These are phyloP conservation scores for Sturnus vulgaris DNA, from an alignment of 2,113 vertebrate genomes.

Conservation along the genomic window DNA sequence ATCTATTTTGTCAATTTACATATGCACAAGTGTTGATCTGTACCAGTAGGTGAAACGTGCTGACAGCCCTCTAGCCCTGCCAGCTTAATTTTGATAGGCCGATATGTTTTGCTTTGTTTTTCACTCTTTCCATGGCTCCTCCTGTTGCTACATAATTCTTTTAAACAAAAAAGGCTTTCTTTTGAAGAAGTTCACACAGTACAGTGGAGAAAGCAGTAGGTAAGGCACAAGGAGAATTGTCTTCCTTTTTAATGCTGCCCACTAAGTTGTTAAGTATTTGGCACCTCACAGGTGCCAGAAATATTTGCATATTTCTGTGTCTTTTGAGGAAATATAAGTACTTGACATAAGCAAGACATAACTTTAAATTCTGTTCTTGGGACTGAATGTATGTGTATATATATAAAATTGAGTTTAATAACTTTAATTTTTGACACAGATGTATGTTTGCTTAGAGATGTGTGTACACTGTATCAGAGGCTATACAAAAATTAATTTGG, in stretches of 20 bases:
- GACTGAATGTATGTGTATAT: not conserved
- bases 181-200: not conserved
- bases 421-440: fast-evolving
- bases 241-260: not conserved
- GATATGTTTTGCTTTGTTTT: not conserved
- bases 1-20: not conserved
- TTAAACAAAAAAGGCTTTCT: not conserved
- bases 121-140: not conserved
- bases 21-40: not conserved
- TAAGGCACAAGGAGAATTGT: not conserved
- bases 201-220: not conserved
- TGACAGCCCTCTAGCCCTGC: not conserved
- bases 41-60: not conserved
- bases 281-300: not conserved
- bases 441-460: not conserved
- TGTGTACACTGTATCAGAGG: not conserved
- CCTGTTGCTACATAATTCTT: not conserved
- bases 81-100: not conserved
- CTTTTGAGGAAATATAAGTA: not conserved
- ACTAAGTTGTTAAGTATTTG: not conserved
- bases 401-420: not conserved
- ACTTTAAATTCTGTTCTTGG: not conserved
- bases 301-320: not conserved
- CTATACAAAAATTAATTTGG: not conserved
- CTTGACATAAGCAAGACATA: not conserved